phyloP scores from a whole-genome alignment of 2,113 vertebrate species.

The Gambusia holbrooki region DNA sequence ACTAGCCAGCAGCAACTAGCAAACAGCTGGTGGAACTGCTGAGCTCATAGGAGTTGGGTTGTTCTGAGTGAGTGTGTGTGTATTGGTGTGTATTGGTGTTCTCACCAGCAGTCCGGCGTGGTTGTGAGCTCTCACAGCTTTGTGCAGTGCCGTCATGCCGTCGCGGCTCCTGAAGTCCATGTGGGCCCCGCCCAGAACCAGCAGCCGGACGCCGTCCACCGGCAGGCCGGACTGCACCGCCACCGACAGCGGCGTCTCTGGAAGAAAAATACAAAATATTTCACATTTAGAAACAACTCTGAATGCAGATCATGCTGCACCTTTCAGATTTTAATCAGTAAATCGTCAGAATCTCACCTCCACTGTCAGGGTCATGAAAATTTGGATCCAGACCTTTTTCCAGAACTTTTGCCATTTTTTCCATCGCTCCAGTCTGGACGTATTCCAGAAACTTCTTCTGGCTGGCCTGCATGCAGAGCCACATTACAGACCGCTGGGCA shows the following conservation, averaged over 20 bases:
- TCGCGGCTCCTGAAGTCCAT: slow-evolving; percentile 90
- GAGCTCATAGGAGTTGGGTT: neutral
- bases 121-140: slow-evolving; percentile 87
- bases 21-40: too few relatives aligned
- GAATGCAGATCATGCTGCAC: too few relatives aligned
- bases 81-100: neutral
- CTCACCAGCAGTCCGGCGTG: slow-evolving; percentile 86
- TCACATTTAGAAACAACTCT: neutral
- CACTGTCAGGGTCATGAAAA: slow-evolving; percentile 89
- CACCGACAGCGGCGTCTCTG: slow-evolving; percentile 88
- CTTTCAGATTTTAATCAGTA: too few relatives aligned
- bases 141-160: slow-evolving; percentile 87
- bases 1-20: too few relatives aligned
- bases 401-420: slow-evolving; percentile 88
- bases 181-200: slow-evolving; percentile 89
- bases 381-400: slow-evolving; percentile 94
- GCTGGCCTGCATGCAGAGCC: slow-evolving; percentile 80
- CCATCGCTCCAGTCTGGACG: slow-evolving; percentile 84
- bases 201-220: slow-evolving; percentile 84
- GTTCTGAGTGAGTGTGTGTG: neutral
- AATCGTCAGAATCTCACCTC: slow-evolving; percentile 79
- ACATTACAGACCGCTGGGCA: neutral
- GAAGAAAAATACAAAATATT: neutral
- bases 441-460: slow-evolving; percentile 93
- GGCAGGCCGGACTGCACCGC: slow-evolving; percentile 81